Percentiles rank a stretch among this genome's conserved stretches.
Conservation (phyloP, 2,797 vertebrate species). For the Delichon dasypus region DNA sequence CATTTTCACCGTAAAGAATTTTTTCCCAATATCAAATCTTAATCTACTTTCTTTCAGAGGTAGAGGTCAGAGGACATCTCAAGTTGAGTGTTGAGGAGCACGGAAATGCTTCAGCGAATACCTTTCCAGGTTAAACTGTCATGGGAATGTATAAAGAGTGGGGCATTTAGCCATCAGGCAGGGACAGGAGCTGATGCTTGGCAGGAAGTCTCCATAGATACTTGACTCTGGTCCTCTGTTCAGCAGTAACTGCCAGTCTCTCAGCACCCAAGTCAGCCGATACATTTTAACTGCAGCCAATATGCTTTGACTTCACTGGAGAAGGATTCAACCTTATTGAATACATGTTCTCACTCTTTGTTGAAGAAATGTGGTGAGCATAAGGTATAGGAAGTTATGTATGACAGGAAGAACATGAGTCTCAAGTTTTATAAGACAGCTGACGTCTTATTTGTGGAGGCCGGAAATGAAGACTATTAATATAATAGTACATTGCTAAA, state of each 20-base stretch:
- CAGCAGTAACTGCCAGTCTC: background rate
- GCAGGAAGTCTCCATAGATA: background rate
- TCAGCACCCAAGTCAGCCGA: background rate
- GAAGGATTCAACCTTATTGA: background rate
- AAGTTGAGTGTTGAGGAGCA: background rate
- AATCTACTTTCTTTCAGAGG: background rate
- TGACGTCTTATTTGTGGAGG: background rate
- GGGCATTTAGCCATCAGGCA: background rate
- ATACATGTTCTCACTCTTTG: background rate
- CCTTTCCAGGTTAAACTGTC: background rate
- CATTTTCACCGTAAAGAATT: background rate
- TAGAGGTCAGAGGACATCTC: background rate
- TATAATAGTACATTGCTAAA: background rate
- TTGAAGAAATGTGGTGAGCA: background rate
- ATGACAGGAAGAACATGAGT: background rate
- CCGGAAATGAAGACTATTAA: background rate
- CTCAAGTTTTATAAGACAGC: background rate
- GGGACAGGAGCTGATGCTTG: background rate
- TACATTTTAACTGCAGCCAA: background rate
- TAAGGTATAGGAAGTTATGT: background rate
- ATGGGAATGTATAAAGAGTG: background rate
- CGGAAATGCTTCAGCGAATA: background rate
- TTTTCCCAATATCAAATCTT: background rate
- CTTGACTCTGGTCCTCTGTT: background rate
- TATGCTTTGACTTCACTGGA: background rate